Evolutionary conservation across 2,888 invertebrate genomes (phyloP).

Genomic region (Odontocolon sp.): DNA sequence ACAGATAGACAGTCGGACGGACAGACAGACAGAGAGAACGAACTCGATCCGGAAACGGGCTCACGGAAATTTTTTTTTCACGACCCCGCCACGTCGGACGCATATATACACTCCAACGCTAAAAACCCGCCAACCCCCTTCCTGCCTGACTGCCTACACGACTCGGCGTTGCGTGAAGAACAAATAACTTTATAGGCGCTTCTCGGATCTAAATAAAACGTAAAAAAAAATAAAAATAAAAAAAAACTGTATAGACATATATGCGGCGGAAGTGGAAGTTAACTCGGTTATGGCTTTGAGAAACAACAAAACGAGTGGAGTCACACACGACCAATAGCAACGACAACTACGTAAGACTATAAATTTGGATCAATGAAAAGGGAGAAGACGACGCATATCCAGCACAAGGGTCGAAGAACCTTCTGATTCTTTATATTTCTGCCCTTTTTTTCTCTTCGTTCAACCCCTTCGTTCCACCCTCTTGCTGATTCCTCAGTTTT

Average conservation of each 20-base stretch:
- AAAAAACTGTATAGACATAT: not conserved
- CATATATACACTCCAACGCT: slow-evolving; percentile 9
- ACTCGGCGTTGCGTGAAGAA: slow-evolving; percentile 50
- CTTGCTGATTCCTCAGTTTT: not conserved
- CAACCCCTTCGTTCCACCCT: not conserved
- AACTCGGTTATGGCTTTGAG: not conserved
- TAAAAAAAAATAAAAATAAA: too few species aligned
- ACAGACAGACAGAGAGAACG: not conserved
- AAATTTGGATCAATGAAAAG: not conserved
- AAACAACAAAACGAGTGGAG: slow-evolving; percentile 32
- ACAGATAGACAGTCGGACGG: not conserved
- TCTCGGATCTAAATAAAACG: too few species aligned
- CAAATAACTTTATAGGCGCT: slow-evolving; percentile 46
- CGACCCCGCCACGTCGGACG: slow-evolving; percentile 16
- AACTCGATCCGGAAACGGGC: slow-evolving; percentile 41
- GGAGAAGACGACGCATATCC: too few species aligned
- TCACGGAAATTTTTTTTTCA: slow-evolving; percentile 46
- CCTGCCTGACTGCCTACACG: not conserved
- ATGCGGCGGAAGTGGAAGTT: slow-evolving; percentile 19
- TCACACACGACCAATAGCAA: not conserved
- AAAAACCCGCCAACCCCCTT: slow-evolving; percentile 1
- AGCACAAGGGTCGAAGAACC: not conserved
- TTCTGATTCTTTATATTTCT: not conserved
- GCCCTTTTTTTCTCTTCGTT: not conserved
- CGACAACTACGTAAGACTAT: not conserved